Evolutionary conservation across 2,113 vertebrate genomes (phyloP), one percentile per base, ranked within the genome.

Genomic region (Dicentrarchus labrax): DNA sequence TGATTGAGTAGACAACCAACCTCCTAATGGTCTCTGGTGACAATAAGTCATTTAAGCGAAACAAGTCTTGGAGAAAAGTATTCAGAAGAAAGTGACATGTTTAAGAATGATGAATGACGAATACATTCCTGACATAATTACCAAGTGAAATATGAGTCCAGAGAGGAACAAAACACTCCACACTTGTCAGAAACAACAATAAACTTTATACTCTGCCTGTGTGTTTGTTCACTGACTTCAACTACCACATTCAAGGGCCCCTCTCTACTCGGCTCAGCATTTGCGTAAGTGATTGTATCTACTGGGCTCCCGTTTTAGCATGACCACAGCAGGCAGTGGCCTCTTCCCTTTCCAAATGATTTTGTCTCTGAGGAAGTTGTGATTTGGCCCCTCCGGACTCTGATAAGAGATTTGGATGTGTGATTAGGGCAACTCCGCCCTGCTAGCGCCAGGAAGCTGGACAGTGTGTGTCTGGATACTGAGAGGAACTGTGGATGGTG

Each of bases 311-410:
- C 68, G 86, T 72, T 84, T 62, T 73, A 73, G 43, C 78, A 38
- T 39, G 78, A 76, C 22, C 65, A 9, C 76, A 72, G 43, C 61
- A 74, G 71, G 71, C 80, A 86, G 73, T 36, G 70, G 71, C 80
- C 90, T 78, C 84, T 93, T 95, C 90, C 93, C 84, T 67, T 92
- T 89, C 84, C 60, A 87, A 88, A 88, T 75, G 78, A 81, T 85
- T 83, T 22, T 43, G 87, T 85, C 78, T 60, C 80, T 8, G 86
- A 95, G 94, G 94, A 95, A 93, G 94, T 90, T 61, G 78, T 88
- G 90, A 87, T 88, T 87, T 45, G 82, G 86, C 62, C 88, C 88
- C 90, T 84, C 75, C 60, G 89, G 87, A 65, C 70, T 43, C 65
- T 0, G 89, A 90, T 91, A 92, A 92, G 86, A 86, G 88, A 91